These are phyloP conservation scores for Leucozona laternaria DNA, from an alignment of 2,888 invertebrate species.

Conservation along the genomic window DNA sequence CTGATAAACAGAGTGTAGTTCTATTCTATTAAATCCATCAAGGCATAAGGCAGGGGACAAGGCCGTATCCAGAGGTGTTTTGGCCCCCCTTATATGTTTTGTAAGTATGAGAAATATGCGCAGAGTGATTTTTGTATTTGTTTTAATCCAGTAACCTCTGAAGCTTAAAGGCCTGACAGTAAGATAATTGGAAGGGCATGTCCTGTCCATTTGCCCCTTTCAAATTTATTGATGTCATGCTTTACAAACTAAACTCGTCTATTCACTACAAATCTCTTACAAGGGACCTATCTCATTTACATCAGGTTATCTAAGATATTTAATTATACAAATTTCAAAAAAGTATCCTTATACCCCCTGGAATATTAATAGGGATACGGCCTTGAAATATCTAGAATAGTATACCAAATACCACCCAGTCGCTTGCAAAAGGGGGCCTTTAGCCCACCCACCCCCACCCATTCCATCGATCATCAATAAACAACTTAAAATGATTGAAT, in stretches of 20 bases:
- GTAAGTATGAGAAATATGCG: too few species aligned
- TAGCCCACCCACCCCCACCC: conserved; percentile 17
- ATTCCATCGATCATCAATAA: conserved; percentile 63
- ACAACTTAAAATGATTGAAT: conserved; percentile 73
- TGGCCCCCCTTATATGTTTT: not conserved
- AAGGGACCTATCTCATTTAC: too few species aligned
- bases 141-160: too few species aligned
- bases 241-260: too few species aligned
- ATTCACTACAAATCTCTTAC: too few species aligned
- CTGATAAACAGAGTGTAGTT: conserved; percentile 7
- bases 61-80: not conserved
- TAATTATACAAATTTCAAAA: too few species aligned
- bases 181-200: too few species aligned
- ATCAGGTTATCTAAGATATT: too few species aligned
- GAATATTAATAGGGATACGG: not conserved
- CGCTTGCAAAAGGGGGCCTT: not conserved
- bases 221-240: too few species aligned
- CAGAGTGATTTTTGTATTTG: too few species aligned
- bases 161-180: too few species aligned
- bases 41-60: not conserved
- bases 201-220: too few species aligned
- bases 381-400: conserved; percentile 25
- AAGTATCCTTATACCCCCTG: not conserved
- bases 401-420: conserved; percentile 42
- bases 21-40: conserved; percentile 1